Evolutionary conservation across 2,113 vertebrate genomes (phyloP), one percentile per base, ranked within the genome.

Genomic region (Cheirogaleus medius): DNA sequence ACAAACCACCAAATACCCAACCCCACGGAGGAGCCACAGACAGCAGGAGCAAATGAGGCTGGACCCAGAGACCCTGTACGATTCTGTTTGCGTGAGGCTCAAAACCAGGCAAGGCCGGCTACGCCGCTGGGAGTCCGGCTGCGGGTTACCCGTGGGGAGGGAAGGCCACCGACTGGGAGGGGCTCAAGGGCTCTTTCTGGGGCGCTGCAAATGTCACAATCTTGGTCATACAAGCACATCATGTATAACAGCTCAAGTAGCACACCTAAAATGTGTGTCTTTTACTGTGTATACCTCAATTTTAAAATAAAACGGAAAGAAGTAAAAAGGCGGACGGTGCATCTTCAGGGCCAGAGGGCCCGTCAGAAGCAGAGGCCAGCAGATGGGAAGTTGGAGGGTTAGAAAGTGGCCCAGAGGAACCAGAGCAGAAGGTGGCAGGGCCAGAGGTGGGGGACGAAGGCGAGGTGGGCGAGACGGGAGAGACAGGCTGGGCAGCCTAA

Each of bases 381-480:
- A 83, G 83, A 49, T 6, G 29, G 71, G n/a, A 54, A 60, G 81
- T 1, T n/a, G 37, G 1, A 8, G 15, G 11, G 10, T 9, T 27
- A 1, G 49, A 14, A 52, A 52, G 49, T 52, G 49, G 49, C 49
- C 14, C 49, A 44, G 37, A 54, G 64, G 54, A 58, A 18, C 42
- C 5, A 5, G 25, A 6, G 25, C 6, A 52, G 69, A 27, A 32
- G 3, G 64, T 20, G 56, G 23, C 27, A 29, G n/a, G n/a, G 29
- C 25, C 21, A 0, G 32, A 69, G 29, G 18, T 21, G 39, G n/a
- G 37, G 27, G 6, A 3, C 0, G 25, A 11, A 52, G 32, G 2
- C 0, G 1, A 66, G 11, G 7, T 4, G 12, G 37, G 27, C 7
- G 0, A 44, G 23, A 8, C 14, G 7, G 47, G n/a, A n/a, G n/a